Evolutionary conservation across 64 coral and sea anemone genomes (phyloP), one percentile per base, ranked within the genome.

Genomic region (Stichodactyla mertensii): DNA sequence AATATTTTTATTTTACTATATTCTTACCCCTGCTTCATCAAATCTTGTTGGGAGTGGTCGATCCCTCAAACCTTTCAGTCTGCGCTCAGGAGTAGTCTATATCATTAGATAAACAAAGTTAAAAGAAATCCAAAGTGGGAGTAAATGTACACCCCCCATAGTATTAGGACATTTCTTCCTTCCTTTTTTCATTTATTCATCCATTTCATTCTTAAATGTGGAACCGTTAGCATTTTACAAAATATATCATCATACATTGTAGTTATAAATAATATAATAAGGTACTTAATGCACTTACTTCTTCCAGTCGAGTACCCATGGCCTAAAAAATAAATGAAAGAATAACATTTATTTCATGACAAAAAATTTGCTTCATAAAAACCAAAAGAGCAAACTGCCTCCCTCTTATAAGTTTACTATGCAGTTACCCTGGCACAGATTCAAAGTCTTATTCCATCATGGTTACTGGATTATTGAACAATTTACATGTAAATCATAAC

Each of bases 31-130:
- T 18, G 94, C 94, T 79, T 96, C 94, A 61, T 93, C 88, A 86
- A 96, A 96, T 66, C 94, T 89, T 52, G 94, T 96, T 57, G 94
- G 94, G 11, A 96, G 71, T 1, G 94, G 85, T 64, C 88, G 82
- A 79, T 93, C 94, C 79, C 94, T 85, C 9, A 96, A 84, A 14
- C 94, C 94, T 78, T 90, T 90, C 57, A 96, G 78, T 71, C 94
- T 89, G 52, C 94, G 66, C 78, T 96, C 91, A 71, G 94, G 94
- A 74, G 87, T 77, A 77, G 85, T 89, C 94, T 96, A 31, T 18
- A 16, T 57, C 19, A 87, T 27, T 23, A 74, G 10, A 13, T 11
- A 26, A 3, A 31, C n/a, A 31, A 27, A 74, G 4, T 31, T 74
- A 27, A 69, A 69, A 69, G 19, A 69, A 69, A 20, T 6, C 19